Conservation (phyloP, 2,797 vertebrate species). For the Lophura swinhoii region DNA sequence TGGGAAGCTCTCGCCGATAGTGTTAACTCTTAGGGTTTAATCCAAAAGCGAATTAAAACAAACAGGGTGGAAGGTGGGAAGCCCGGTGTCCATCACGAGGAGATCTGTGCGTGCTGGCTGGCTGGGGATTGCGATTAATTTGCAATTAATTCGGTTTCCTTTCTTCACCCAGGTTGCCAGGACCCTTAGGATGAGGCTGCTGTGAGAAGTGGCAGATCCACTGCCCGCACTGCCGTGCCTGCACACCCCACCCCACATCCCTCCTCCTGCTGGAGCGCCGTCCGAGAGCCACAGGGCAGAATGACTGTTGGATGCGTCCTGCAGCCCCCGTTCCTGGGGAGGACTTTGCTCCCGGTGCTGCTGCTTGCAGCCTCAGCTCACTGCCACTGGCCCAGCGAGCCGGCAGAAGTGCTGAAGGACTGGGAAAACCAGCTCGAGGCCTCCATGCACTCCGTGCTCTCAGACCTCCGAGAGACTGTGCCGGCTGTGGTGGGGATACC, state of each 20-base stretch:
- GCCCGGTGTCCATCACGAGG: neutral
- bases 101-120: neutral
- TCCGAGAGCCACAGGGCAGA: slow-evolving; percentile 7
- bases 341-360: slow-evolving; percentile 85
- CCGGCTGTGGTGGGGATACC: slow-evolving; percentile 86
- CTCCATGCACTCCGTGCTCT: slow-evolving; percentile 91
- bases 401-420: slow-evolving; percentile 83
- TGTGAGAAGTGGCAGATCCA: slow-evolving; percentile 65
- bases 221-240: neutral
- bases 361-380: slow-evolving; percentile 77
- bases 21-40: neutral
- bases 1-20: neutral
- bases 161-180: slow-evolving; percentile 70
- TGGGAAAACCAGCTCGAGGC: slow-evolving; percentile 90
- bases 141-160: neutral
- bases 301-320: slow-evolving; percentile 74
- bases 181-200: slow-evolving; percentile 74
- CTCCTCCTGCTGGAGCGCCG: slow-evolving; percentile 14
- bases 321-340: slow-evolving; percentile 77
- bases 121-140: neutral
- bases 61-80: neutral
- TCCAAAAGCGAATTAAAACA: neutral
- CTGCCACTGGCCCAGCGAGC: slow-evolving; percentile 80
- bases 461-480: slow-evolving; percentile 82
- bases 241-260: neutral